Base-by-base conservation (phyloP, 2,888 invertebrate genomes). In the Nebria brevicollis region DNA sequence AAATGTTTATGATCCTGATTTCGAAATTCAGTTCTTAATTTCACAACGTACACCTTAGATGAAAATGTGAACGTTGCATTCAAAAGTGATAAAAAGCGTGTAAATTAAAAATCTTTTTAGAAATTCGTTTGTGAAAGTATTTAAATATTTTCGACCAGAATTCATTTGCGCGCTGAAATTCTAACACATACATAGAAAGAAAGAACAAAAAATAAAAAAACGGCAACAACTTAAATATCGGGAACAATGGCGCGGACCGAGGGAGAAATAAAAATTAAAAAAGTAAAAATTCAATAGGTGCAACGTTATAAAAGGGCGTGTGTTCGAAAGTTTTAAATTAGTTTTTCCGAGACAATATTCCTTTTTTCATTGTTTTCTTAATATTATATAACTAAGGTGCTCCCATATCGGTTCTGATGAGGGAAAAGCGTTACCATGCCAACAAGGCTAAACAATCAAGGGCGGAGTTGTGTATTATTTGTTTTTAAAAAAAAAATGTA, bases 91-190 rank as follows among this genome's bases (percentile, higher is more conserved):
- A 75, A 79, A 79, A 79, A 79, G 75, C 79, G 75, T 79, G 74
- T 43, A 74, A 78, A 79, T 75, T 68, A 74, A 78, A 79, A 79
- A 79, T 79, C 54, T 74, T 79, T 79, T 79, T 74, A 74, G 74
- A 79, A 79, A 74, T 78, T 42, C 78, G 70, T 72, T 77, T 64
- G 77, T 79, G 79, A 79, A 79, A 79, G 79, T 74, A 42, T 15
- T 66, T 25, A 11, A 25, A 25, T 66, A 66, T 70, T 25, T 25
- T 70, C 8, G 26, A 70, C n/a, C 70, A 26, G 26, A 26, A 34
- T 4, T 26, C 34, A 26, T 70, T 70, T 70, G 20, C 34, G 13
- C 66, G 70, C 70, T 70, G 25, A 11, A 70, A 66, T 20, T 11
- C 11, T 70, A 26, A 25, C 70, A 70, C 34, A 70, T 13, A 11